Percentiles rank a stretch among this genome's conserved stretches.
Conservation (phyloP, 2,797 vertebrate genomes). For the Staurois parvus region DNA sequence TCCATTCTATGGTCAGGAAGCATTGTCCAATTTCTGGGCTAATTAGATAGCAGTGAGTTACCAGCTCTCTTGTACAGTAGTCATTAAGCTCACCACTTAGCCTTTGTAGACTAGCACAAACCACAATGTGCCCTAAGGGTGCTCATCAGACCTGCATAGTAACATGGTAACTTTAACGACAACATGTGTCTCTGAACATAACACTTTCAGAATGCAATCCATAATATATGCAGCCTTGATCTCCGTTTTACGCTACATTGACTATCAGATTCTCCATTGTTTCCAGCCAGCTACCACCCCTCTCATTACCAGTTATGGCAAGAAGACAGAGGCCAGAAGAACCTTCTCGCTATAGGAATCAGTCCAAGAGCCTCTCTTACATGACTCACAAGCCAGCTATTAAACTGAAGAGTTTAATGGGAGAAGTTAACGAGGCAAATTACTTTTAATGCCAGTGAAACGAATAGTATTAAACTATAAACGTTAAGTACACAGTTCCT, state of each 20-base stretch:
- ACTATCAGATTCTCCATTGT: background rate
- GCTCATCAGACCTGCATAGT: background rate
- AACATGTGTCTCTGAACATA: background rate
- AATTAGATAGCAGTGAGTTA: background rate
- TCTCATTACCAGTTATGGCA: conserved; percentile 20
- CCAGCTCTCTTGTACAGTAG: background rate
- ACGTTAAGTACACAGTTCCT: conserved; percentile 8
- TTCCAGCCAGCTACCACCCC: background rate
- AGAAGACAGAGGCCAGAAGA: background rate
- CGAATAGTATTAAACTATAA: conserved; percentile 29
- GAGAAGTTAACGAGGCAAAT: conserved; percentile 41
- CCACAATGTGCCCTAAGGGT: background rate
- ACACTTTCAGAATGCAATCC: background rate
- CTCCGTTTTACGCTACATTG: background rate
- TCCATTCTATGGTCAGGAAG: background rate
- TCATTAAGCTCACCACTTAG: conserved; percentile 8
- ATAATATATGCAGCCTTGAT: background rate
- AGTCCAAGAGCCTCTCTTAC: background rate
- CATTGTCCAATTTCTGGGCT: background rate
- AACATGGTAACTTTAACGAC: background rate
- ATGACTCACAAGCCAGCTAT: conserved; percentile 34
- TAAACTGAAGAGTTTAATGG: conserved; percentile 31
- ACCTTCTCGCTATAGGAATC: conserved; percentile 17
- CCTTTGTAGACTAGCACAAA: background rate
- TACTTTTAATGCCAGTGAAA: conserved; percentile 23